Conservation (phyloP, 2,888 invertebrate species). For the Polylopha cassiicola region DNA sequence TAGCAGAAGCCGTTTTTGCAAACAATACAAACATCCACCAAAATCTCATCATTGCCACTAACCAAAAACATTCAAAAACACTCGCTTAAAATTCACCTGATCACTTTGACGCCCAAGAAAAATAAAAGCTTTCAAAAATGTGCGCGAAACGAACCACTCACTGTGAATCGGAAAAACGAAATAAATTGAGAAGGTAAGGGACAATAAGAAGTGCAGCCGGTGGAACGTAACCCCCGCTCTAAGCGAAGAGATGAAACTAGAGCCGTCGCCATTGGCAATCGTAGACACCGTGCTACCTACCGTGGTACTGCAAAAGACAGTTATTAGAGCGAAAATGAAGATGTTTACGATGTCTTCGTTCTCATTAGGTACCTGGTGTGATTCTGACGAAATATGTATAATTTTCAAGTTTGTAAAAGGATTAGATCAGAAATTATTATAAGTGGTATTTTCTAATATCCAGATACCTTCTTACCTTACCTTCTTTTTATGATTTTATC, state of each 20-base stretch:
- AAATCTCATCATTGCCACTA: constrained; percentile 67
- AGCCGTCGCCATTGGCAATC: constrained; percentile 31
- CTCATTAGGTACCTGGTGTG: too few relatives aligned
- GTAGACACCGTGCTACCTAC: constrained; percentile 38
- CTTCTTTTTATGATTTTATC: too few relatives aligned
- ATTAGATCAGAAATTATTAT: too few relatives aligned
- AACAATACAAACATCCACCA: constrained; percentile 74
- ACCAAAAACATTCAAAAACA: constrained; percentile 54
- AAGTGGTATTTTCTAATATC: too few relatives aligned
- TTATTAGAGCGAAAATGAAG: constrained; percentile 63
- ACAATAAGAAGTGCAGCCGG: constrained; percentile 63
- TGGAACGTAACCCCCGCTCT: constrained; percentile 70
- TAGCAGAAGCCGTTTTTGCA: constrained; percentile 66
- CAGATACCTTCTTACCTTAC: too few relatives aligned
- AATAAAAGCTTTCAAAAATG: constrained; percentile 43
- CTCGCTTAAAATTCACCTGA: constrained; percentile 29
- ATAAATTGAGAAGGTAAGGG: constrained; percentile 56
- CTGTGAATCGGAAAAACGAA: constrained; percentile 55
- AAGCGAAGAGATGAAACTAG: constrained; percentile 23
- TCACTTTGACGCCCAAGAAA: constrained; percentile 26
- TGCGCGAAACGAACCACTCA: constrained; percentile 50
- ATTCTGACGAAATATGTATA: too few relatives aligned
- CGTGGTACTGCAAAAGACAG: constrained; percentile 29
- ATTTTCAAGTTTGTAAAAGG: too few relatives aligned
- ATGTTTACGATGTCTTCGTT: constrained; percentile 30